These are phyloP conservation scores for Batillaria attramentaria DNA, from an alignment of 1,140 invertebrate genomes.

Conservation along the genomic window DNA sequence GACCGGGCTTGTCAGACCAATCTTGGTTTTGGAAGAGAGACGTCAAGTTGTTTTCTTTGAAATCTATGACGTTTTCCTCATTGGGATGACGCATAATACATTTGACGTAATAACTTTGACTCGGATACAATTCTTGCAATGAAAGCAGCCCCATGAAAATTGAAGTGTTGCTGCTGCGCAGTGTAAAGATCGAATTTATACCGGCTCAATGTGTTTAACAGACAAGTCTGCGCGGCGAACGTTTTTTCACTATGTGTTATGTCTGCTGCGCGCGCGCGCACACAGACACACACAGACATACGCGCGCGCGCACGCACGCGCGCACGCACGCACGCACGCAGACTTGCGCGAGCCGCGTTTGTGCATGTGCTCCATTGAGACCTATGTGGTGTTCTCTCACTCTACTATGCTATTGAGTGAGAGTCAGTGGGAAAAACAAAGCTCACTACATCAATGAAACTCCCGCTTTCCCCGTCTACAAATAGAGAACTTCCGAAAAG, in stretches of 20 bases:
- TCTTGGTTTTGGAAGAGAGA: too few species aligned
- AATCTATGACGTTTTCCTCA: background rate
- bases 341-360: background rate
- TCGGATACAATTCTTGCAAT: background rate
- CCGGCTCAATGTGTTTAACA: background rate
- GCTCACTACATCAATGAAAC: too few species aligned
- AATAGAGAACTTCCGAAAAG: background rate
- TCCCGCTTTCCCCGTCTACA: background rate
- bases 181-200: background rate
- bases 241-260: too few species aligned
- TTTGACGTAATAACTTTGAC: background rate
- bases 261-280: background rate
- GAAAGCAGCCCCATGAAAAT: background rate
- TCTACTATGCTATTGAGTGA: too few species aligned
- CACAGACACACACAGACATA: background rate
- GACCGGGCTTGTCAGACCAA: too few species aligned
- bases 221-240: too few species aligned
- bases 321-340: slow-evolving; percentile 5
- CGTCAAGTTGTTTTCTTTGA: too few species aligned
- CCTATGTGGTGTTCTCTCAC: too few species aligned
- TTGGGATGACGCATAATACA: background rate
- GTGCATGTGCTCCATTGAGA: background rate
- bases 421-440: too few species aligned
- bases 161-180: background rate
- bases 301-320: background rate